Conservation (phyloP, 1,140 invertebrate species). For the Potamilus streckersoni region DNA sequence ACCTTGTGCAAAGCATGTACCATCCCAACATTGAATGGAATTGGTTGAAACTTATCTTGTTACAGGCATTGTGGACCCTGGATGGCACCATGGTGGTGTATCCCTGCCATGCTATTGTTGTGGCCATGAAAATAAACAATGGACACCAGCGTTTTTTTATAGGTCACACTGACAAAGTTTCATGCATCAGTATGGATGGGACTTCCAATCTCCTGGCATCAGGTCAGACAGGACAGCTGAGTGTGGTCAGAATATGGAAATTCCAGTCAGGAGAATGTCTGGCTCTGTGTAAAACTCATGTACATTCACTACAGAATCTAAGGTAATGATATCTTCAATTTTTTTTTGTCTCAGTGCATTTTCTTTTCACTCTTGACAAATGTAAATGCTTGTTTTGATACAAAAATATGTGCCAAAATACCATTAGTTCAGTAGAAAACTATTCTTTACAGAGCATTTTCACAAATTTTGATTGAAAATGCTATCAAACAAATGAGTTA, state of each 20-base stretch:
- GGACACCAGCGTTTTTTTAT: slow-evolving; percentile 67
- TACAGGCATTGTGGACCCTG: slow-evolving; percentile 60
- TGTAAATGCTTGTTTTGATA: too few relatives aligned
- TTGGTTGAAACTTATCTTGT: background rate
- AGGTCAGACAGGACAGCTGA: slow-evolving; percentile 64
- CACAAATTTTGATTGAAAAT: too few relatives aligned
- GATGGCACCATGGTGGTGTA: slow-evolving; percentile 61
- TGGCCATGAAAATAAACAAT: slow-evolving; percentile 61
- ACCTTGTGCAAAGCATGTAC: too few relatives aligned
- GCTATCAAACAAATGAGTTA: too few relatives aligned
- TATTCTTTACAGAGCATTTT: too few relatives aligned
- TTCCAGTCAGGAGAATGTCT: slow-evolving; percentile 62
- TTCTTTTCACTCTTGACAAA: too few relatives aligned
- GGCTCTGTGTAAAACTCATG: slow-evolving; percentile 63
- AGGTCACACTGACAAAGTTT: slow-evolving; percentile 68
- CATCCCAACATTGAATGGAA: too few relatives aligned
- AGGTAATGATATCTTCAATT: slow-evolving; percentile 39
- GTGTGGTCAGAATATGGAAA: slow-evolving; percentile 66
- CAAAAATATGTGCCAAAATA: too few relatives aligned
- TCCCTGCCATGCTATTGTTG: slow-evolving; percentile 65
- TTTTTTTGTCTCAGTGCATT: too few relatives aligned
- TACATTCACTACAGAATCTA: slow-evolving; percentile 57
- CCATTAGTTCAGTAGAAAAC: too few relatives aligned
- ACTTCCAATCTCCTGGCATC: slow-evolving; percentile 60
- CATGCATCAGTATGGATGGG: slow-evolving; percentile 56